Percentiles rank a stretch among this genome's conserved stretches.
phyloP scores from a whole-genome alignment of 1,140 invertebrate genomes.

The Pogonus chalceus region DNA sequence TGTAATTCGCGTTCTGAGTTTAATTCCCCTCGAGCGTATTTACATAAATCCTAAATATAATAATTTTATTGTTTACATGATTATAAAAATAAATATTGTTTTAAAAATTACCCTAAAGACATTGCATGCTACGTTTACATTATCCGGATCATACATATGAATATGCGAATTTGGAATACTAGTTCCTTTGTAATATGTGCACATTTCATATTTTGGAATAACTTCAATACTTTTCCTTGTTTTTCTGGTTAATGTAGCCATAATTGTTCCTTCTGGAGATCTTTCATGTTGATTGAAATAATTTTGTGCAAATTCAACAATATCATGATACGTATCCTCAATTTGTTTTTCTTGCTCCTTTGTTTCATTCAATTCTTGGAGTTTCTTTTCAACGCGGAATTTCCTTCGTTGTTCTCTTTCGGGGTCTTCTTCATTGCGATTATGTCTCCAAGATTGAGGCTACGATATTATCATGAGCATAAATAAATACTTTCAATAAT shows the following conservation, averaged over 20 bases:
- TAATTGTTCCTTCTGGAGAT: slow-evolving; percentile 76
- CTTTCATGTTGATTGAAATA: slow-evolving; percentile 86
- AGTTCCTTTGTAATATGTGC: slow-evolving; percentile 76
- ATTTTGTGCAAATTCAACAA: slow-evolving; percentile 86
- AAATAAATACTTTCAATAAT: not conserved
- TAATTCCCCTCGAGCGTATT: slow-evolving; percentile 76
- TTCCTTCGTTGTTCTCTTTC: slow-evolving; percentile 68
- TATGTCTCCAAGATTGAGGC: slow-evolving; percentile 29
- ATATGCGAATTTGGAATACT: slow-evolving; percentile 89
- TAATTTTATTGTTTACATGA: not conserved
- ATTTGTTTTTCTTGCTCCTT: slow-evolving; percentile 46
- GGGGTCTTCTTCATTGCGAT: slow-evolving; percentile 28
- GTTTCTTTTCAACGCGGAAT: slow-evolving; percentile 72
- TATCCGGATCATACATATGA: slow-evolving; percentile 91
- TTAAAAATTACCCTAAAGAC: slow-evolving; percentile 70
- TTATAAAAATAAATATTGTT: slow-evolving; percentile 8
- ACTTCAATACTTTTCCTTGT: slow-evolving; percentile 62
- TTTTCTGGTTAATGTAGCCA: slow-evolving; percentile 79
- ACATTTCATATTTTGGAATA: slow-evolving; percentile 86
- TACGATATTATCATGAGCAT: slow-evolving; percentile 14
- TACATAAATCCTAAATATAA: slow-evolving; percentile 62
- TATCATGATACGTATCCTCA: slow-evolving; percentile 58
- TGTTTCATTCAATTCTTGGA: slow-evolving; percentile 58
- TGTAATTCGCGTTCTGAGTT: slow-evolving; percentile 71
- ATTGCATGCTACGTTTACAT: slow-evolving; percentile 78